These are phyloP conservation scores for Myotis lucifugus DNA, from an alignment of 2,113 vertebrate species.

Conservation along the genomic window DNA sequence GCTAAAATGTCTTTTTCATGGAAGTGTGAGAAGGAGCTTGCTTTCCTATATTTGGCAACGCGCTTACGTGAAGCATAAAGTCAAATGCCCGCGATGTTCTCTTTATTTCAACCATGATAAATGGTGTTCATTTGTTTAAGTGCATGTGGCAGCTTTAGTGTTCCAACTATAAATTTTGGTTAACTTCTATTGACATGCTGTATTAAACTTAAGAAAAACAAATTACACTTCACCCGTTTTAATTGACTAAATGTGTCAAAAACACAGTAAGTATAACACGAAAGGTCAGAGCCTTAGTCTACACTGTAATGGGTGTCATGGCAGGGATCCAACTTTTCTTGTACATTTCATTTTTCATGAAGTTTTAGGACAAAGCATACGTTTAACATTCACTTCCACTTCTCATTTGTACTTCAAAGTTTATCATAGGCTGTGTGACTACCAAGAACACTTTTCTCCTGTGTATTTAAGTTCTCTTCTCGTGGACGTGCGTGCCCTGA, in stretches of 20 bases:
- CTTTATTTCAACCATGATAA: slow-evolving; percentile 90
- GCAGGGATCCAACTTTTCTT: slow-evolving; percentile 88
- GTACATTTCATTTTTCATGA: slow-evolving; percentile 88
- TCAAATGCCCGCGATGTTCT: slow-evolving; percentile 87
- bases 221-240: slow-evolving; percentile 91
- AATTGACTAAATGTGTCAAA: slow-evolving; percentile 93
- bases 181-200: slow-evolving; percentile 92
- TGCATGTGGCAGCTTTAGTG: slow-evolving; percentile 93
- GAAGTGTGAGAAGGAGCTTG: slow-evolving; percentile 89
- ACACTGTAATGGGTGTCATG: slow-evolving; percentile 93
- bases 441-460: slow-evolving; percentile 70
- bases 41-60: slow-evolving; percentile 95
- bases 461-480: slow-evolving; percentile 70
- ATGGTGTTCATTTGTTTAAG: slow-evolving; percentile 92
- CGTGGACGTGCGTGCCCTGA: slow-evolving; percentile 61
- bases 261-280: slow-evolving; percentile 89
- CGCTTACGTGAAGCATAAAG: slow-evolving; percentile 86
- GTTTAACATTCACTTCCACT: slow-evolving; percentile 85
- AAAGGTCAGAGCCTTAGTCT: slow-evolving; percentile 87
- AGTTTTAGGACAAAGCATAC: slow-evolving; percentile 82
- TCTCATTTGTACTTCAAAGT: slow-evolving; percentile 83
- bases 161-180: slow-evolving; percentile 93
- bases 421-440: slow-evolving; percentile 72
- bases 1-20: slow-evolving; percentile 92
- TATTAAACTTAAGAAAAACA: slow-evolving; percentile 92